Evolutionary conservation across 2,888 invertebrate species (phyloP).

Genomic region (Enchytraeus crypticus): DNA sequence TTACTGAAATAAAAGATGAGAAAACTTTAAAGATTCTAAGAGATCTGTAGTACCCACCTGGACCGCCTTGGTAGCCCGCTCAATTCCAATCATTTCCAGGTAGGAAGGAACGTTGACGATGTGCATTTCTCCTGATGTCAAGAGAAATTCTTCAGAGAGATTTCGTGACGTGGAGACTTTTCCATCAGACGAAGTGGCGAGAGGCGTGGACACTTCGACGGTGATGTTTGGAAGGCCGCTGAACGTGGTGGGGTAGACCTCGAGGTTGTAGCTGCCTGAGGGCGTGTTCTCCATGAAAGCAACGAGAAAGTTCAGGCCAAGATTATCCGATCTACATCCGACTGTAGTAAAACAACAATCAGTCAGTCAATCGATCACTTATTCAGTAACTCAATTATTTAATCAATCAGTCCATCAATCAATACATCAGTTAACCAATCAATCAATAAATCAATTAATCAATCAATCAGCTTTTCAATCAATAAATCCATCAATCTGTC

Average conservation of each 20-base stretch:
- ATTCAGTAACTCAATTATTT: no score
- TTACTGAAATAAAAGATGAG: no score
- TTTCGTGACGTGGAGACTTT: background rate
- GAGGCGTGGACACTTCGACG: background rate
- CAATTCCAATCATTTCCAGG: background rate
- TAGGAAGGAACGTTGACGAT: background rate
- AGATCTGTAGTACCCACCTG: no score
- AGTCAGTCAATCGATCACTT: no score
- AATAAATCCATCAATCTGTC: no score
- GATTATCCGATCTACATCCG: background rate
- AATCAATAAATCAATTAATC: no score
- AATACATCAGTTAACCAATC: no score
- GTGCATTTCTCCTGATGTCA: background rate
- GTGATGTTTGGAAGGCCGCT: background rate
- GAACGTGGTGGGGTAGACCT: background rate
- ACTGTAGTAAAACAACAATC: no score
- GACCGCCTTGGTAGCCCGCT: background rate
- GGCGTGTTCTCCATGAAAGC: background rate
- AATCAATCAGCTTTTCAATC: no score
- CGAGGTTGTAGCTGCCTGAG: background rate
- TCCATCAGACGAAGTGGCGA: background rate
- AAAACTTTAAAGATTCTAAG: no score
- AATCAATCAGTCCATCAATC: no score
- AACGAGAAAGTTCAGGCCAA: background rate
- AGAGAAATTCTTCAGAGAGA: no score